phyloP scores from a whole-genome alignment of 2,888 invertebrate genomes.

The Neoaliturus tenellus region DNA sequence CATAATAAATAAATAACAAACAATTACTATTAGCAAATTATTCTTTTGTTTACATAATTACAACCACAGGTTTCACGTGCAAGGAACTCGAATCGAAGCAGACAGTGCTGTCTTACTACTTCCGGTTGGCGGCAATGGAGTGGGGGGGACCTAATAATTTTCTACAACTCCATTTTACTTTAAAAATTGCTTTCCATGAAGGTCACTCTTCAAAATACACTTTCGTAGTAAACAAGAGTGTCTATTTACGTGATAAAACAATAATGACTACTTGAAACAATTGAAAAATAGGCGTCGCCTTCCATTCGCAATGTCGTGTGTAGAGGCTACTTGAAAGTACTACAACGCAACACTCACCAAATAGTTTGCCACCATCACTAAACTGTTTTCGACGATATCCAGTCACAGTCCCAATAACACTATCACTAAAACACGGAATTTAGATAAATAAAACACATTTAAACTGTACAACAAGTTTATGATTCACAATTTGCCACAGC shows the following conservation, averaged over 20 bases:
- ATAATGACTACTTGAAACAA: neutral
- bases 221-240: neutral
- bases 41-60: constrained; percentile 31
- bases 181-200: too few relatives aligned
- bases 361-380: neutral
- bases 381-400: neutral
- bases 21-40: neutral
- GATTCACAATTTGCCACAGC: neutral
- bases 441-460: neutral
- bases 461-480: neutral
- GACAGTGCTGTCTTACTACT: constrained; percentile 44
- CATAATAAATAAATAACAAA: too few relatives aligned
- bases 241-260: neutral
- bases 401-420: neutral
- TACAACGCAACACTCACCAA: constrained; percentile 20
- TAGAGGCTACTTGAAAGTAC: constrained; percentile 20
- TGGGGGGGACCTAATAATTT: constrained; percentile 25
- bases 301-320: constrained; percentile 46
- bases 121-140: constrained; percentile 54
- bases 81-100: neutral
- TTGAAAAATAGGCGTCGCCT: constrained; percentile 38
- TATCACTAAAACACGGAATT: neutral
- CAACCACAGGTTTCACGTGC: constrained; percentile 38
- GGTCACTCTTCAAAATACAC: too few relatives aligned
- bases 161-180: neutral